Evolutionary conservation across 2,888 invertebrate species (phyloP).

Genomic region (Tinea semifulvella): DNA sequence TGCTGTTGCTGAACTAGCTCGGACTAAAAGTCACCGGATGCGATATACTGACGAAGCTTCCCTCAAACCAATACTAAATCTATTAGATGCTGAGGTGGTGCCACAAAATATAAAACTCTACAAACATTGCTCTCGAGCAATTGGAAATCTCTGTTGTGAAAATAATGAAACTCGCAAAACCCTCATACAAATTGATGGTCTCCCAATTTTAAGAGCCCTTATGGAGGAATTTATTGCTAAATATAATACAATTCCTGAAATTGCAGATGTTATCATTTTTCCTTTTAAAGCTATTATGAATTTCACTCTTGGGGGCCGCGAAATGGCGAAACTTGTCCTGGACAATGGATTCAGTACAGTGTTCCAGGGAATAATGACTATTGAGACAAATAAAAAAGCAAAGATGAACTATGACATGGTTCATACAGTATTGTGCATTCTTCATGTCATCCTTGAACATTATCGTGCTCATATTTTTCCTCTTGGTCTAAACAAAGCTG

Average conservation of each 20-base stretch:
- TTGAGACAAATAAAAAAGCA: conserved; percentile 52
- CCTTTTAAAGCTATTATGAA: conserved; percentile 82
- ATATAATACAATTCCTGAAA: conserved; percentile 35
- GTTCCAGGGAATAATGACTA: conserved; percentile 57
- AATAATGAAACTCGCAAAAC: conserved; percentile 75
- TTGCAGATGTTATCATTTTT: conserved; percentile 67
- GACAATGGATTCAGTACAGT: conserved; percentile 62
- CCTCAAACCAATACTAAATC: background rate
- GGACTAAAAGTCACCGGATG: conserved; percentile 13
- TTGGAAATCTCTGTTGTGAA: conserved; percentile 91
- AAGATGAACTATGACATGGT: conserved; percentile 65
- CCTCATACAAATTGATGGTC: conserved; percentile 56
- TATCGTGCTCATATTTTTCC: conserved; percentile 67
- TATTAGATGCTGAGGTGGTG: conserved; percentile 44
- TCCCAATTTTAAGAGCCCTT: conserved; percentile 48
- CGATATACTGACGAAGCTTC: background rate
- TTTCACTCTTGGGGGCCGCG: conserved; percentile 77
- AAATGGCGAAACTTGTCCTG: conserved; percentile 68
- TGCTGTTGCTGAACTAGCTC: background rate
- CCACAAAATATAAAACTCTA: conserved; percentile 24
- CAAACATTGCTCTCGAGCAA: conserved; percentile 81
- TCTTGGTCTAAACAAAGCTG: conserved; percentile 60
- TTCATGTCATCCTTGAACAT: conserved; percentile 71
- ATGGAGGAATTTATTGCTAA: conserved; percentile 37
- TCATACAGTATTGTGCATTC: conserved; percentile 63